These are phyloP conservation scores for Psephotus haematonotus DNA, from an alignment of 2,113 vertebrate genomes.

Conservation along the genomic window DNA sequence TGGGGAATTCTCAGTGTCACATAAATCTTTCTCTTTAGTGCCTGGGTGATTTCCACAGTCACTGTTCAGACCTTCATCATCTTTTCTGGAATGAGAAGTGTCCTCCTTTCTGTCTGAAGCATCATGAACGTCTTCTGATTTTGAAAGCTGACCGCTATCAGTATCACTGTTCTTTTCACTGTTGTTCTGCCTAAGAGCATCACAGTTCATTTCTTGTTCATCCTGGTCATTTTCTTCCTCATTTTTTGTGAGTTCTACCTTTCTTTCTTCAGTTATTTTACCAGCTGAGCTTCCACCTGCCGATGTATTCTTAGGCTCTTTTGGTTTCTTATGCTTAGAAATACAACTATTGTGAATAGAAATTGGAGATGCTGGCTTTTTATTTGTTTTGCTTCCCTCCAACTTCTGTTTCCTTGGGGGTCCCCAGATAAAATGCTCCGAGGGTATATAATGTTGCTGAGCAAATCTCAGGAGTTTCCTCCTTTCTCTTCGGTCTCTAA, in stretches of 20 bases:
- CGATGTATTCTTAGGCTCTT: slow-evolving; percentile 41
- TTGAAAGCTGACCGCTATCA: slow-evolving; percentile 7
- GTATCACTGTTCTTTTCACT: slow-evolving; percentile 15
- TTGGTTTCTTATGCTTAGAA: slow-evolving; percentile 68
- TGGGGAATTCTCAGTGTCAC: background rate
- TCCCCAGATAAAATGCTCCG: slow-evolving; percentile 96
- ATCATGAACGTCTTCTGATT: background rate
- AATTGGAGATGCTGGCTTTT: slow-evolving; percentile 58
- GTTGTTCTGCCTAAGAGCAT: background rate
- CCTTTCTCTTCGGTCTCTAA: slow-evolving; percentile 87
- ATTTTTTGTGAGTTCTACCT: slow-evolving; percentile 47
- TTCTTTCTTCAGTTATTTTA: slow-evolving; percentile 69
- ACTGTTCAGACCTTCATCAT: slow-evolving; percentile 17
- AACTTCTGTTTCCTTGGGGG: slow-evolving; percentile 77
- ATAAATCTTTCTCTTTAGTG: background rate
- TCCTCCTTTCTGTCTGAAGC: slow-evolving; percentile 51
- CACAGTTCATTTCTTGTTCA: slow-evolving; percentile 10
- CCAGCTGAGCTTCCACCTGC: slow-evolving; percentile 11
- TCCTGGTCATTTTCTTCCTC: slow-evolving; percentile 14
- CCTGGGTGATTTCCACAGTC: slow-evolving; percentile 29
- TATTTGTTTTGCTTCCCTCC: slow-evolving; percentile 65
- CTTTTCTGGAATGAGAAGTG: background rate
- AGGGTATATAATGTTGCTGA: slow-evolving; percentile 85
- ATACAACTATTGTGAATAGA: slow-evolving; percentile 44
- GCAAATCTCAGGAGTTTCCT: slow-evolving; percentile 90